phyloP scores from a whole-genome alignment of 2,888 invertebrate genomes.

The Ommatoiulus sabulosus region DNA sequence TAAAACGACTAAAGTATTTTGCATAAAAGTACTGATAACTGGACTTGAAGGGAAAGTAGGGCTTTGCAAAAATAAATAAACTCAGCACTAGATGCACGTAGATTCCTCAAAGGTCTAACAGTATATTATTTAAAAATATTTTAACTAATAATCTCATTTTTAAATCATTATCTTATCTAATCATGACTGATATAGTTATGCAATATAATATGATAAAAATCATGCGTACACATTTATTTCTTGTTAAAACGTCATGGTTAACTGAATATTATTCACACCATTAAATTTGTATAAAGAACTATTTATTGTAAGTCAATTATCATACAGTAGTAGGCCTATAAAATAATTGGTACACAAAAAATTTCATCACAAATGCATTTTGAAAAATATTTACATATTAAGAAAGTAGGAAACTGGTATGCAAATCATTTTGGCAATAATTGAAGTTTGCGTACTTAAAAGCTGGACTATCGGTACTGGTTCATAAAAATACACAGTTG shows the following conservation, averaged over 20 bases:
- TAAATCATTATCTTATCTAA: too few relatives aligned
- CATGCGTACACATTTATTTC: too few relatives aligned
- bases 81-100: too few relatives aligned
- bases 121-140: too few relatives aligned
- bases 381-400: conserved; percentile 31
- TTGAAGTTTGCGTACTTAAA: not conserved
- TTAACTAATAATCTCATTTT: too few relatives aligned
- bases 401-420: not conserved
- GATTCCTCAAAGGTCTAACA: too few relatives aligned
- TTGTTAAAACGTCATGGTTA: not conserved
- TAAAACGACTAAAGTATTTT: too few relatives aligned
- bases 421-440: not conserved
- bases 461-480: not conserved
- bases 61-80: too few relatives aligned
- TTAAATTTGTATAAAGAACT: not conserved
- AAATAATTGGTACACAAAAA: not conserved
- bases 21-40: too few relatives aligned
- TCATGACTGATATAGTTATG: not conserved
- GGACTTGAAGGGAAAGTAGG: too few relatives aligned
- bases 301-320: conserved; percentile 4
- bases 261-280: not conserved
- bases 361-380: conserved; percentile 17
- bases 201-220: too few relatives aligned
- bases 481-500: not conserved
- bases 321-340: conserved; percentile 18